Conservation (phyloP, 2,797 vertebrate genomes). For the Vireo griseus region DNA sequence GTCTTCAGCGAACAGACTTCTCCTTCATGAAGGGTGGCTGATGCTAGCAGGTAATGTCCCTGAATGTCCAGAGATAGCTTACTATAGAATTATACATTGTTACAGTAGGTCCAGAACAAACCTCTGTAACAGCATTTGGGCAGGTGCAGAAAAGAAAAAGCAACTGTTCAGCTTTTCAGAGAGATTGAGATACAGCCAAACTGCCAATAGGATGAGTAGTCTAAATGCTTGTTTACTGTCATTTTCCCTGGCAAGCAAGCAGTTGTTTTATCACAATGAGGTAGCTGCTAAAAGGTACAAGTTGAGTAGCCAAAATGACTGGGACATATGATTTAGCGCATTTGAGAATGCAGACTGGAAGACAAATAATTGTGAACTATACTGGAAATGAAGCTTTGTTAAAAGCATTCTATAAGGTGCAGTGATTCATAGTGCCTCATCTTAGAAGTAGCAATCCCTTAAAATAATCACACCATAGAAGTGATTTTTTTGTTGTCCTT, state of each 20-base stretch:
- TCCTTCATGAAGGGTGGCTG: conserved; percentile 85
- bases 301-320: neutral
- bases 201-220: neutral
- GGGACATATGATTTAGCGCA: neutral
- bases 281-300: neutral
- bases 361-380: neutral
- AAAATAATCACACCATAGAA: neutral
- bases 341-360: neutral
- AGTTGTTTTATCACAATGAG: neutral
- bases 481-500: conserved; percentile 3
- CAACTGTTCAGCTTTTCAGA: neutral
- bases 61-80: neutral
- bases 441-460: neutral
- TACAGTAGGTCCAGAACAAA: neutral
- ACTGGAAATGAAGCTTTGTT: neutral
- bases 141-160: neutral
- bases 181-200: neutral
- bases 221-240: neutral
- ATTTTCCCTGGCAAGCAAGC: neutral
- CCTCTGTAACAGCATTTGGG: neutral
- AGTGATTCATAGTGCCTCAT: neutral
- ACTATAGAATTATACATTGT: neutral
- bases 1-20: conserved; percentile 76
- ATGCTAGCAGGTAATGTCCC: conserved; percentile 78
- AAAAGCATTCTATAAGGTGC: neutral